Evolutionary conservation across 1,140 invertebrate species (phyloP).

Genomic region (Solenopsis fugax): DNA sequence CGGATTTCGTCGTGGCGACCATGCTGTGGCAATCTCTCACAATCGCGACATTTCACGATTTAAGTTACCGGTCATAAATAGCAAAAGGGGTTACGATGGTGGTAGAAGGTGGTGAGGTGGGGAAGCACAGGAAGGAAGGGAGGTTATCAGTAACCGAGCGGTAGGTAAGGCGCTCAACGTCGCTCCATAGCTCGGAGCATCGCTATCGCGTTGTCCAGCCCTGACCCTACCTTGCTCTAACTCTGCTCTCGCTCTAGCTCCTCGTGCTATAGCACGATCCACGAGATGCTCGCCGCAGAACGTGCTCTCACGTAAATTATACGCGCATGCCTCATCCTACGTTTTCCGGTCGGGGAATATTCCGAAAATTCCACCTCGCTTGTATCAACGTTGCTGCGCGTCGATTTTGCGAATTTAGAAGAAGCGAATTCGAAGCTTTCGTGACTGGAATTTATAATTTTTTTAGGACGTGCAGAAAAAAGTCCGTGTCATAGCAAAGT

Average conservation of each 20-base stretch:
- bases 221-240: slow-evolving; percentile 76
- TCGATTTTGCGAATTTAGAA: slow-evolving; percentile 59
- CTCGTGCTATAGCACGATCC: slow-evolving; percentile 57
- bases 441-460: slow-evolving; percentile 58
- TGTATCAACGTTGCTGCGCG: slow-evolving; percentile 45
- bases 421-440: slow-evolving; percentile 39
- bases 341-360: slow-evolving; percentile 54
- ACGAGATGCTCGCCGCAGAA: slow-evolving; percentile 65
- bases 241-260: slow-evolving; percentile 61
- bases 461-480: neutral
- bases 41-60: slow-evolving; percentile 76
- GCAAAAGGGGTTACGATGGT: slow-evolving; percentile 72
- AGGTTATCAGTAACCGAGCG: slow-evolving; percentile 80
- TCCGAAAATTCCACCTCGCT: slow-evolving; percentile 54
- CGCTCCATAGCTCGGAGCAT: slow-evolving; percentile 76
- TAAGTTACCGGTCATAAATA: slow-evolving; percentile 83
- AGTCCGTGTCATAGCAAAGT: neutral
- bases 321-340: slow-evolving; percentile 65
- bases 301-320: slow-evolving; percentile 70
- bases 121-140: slow-evolving; percentile 63
- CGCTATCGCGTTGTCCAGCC: slow-evolving; percentile 82
- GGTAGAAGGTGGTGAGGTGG: slow-evolving; percentile 45
- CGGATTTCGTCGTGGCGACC: neutral
- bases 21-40: slow-evolving; percentile 75
- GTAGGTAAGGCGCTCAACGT: slow-evolving; percentile 82